Base-by-base conservation (phyloP, 2,888 invertebrate species). In the Pachycephus smyrnensis region DNA sequence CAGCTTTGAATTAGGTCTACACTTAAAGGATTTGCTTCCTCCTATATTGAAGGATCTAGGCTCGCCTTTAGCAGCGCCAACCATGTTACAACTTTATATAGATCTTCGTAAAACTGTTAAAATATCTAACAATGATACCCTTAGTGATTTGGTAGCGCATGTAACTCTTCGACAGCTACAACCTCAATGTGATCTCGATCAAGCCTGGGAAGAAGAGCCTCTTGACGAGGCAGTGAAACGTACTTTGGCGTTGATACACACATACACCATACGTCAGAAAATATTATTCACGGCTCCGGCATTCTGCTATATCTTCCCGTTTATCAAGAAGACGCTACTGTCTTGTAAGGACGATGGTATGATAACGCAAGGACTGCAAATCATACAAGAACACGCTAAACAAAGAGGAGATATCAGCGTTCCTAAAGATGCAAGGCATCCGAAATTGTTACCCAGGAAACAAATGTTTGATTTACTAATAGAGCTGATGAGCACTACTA, bases 391-490 rank as follows among this genome's bases (percentile, higher is more conserved):
- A 78, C 97, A 98, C 92, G 95, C 96, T 0, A 94, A 94, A 87
- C 93, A 95, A 80, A 92, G 95, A 76, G 92, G 93, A 1, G 90
- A 91, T 76, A 88, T 88, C 32, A 88, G 90, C 6, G 92, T 92
- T 55, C 86, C 91, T 0, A 92, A 91, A 37, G 94, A 95, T 86
- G 92, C 94, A 77, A 93, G 94, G 85, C 95, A 96, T 91, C 97
- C 98, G 0, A 93, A 94, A 80, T 94, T 96, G 85, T 93, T 98
- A 88, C 98, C 98, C 6, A 93, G 96, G 68, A 94, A 95, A 86
- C 95, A 96, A 88, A 96, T 98, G 94, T 95, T 98, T 88, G 93
- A 95, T 73, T 92, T 97, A 77, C 93, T 98, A 69, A 94, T 98
- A 79, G 94, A 96, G 85, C 93, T 97, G 35, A 96, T 97, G 86